phyloP scores from a whole-genome alignment of 2,113 vertebrate species.

The Crotalus helleri region DNA sequence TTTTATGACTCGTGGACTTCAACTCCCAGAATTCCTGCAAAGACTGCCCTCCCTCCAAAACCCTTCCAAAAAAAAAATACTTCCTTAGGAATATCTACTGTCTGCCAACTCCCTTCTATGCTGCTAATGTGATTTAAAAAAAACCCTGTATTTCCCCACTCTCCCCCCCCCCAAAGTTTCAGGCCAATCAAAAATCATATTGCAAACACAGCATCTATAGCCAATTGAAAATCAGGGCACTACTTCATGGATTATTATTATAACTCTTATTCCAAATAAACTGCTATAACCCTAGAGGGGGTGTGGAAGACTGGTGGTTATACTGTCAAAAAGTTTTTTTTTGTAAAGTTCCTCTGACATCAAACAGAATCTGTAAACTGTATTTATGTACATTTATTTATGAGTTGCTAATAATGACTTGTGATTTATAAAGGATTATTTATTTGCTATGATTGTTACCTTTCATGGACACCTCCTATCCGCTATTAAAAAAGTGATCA shows the following conservation, averaged over 20 bases:
- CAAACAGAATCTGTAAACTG: conserved; percentile 58
- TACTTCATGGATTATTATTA: background rate
- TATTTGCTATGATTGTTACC: conserved; percentile 54
- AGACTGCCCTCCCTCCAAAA: background rate
- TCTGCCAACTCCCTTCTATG: background rate
- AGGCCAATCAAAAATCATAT: background rate
- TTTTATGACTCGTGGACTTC: too few species aligned
- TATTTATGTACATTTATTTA: conserved; percentile 67
- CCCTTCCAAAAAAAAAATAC: conserved; percentile 32
- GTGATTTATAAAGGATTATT: conserved; percentile 74
- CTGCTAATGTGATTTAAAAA: background rate
- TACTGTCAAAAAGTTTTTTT: background rate
- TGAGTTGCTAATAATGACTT: conserved; percentile 66
- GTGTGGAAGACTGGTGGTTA: background rate
- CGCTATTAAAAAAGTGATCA: conserved; percentile 17
- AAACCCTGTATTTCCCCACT: background rate
- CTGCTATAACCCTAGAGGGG: background rate
- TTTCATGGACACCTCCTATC: conserved; percentile 39
- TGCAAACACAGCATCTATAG: background rate
- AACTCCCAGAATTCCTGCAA: background rate
- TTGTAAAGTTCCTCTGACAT: conserved; percentile 17
- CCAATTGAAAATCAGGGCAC: background rate
- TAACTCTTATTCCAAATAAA: background rate
- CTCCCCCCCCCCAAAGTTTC: background rate
- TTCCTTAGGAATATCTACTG: background rate